Evolutionary conservation across 30 jellyfish, hydroid and myxozoan genomes (phyloP).

Genomic region (Pelagia noctiluca): DNA sequence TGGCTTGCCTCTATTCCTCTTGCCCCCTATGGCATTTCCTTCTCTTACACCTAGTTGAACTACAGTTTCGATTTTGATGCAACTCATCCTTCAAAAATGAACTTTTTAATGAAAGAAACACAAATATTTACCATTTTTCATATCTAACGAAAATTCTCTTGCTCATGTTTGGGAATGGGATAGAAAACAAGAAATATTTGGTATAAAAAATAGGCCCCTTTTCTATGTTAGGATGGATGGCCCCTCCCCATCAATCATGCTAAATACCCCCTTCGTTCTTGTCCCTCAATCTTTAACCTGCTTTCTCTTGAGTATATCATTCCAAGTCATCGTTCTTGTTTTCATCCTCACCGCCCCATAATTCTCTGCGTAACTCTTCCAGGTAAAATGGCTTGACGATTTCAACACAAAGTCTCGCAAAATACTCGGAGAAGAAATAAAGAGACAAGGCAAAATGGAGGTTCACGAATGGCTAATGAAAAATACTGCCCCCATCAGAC

Average conservation of each 20-base stretch:
- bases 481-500: constrained; percentile 65
- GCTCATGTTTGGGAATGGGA: too few species aligned
- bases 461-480: constrained; percentile 75
- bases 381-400: constrained; percentile 83
- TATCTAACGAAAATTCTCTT: too few species aligned
- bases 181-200: too few species aligned
- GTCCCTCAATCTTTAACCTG: neutral
- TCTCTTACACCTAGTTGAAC: too few species aligned
- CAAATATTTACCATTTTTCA: too few species aligned
- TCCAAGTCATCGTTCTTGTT: neutral
- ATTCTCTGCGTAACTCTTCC: neutral
- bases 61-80: too few species aligned
- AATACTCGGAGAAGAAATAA: constrained; percentile 72
- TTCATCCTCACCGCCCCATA: neutral
- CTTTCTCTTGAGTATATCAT: neutral
- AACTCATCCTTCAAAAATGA: too few species aligned
- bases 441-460: constrained; percentile 70
- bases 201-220: neutral
- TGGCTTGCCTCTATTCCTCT: too few species aligned
- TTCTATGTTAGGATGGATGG: neutral
- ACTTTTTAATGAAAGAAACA: too few species aligned
- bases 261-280: neutral
- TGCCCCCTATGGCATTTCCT: too few species aligned
- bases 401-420: constrained; percentile 65
- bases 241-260: neutral